A percentile compares a stretch with the other conserved stretches of the same genome.
phyloP scores from a whole-genome alignment of 2,797 vertebrate genomes.

The Paguma larvata region DNA sequence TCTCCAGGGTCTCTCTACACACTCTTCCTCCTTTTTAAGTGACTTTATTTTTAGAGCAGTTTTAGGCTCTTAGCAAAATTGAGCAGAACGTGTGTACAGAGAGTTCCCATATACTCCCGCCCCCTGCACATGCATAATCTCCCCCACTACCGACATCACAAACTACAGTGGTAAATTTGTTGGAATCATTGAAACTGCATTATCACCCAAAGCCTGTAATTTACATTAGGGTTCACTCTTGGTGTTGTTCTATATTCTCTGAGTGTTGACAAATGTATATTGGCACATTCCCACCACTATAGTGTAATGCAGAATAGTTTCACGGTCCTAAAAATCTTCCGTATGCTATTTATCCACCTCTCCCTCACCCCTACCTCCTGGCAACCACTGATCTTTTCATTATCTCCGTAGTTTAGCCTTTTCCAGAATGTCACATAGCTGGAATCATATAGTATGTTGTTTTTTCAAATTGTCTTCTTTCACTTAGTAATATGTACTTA shows the following conservation, averaged over 20 bases:
- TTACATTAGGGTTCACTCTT: background rate
- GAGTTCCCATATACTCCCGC: background rate
- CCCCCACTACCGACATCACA: background rate
- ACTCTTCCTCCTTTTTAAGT: background rate
- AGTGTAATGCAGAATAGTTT: background rate
- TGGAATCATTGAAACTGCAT: background rate
- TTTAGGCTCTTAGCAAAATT: background rate
- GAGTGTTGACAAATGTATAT: background rate
- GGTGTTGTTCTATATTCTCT: background rate
- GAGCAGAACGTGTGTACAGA: background rate
- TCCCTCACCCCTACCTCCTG: background rate
- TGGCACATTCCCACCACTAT: background rate
- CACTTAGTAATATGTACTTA: constrained; percentile 22
- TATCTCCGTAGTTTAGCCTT: background rate
- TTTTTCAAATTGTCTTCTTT: background rate
- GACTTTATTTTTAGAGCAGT: background rate
- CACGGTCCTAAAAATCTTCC: background rate
- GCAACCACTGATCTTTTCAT: background rate
- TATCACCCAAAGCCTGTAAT: background rate
- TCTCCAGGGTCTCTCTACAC: background rate
- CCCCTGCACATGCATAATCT: background rate
- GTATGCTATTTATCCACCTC: background rate
- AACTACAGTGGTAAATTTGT: background rate
- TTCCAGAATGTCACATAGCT: background rate
- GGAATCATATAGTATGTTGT: background rate